Evolutionary conservation across 2,888 invertebrate species (phyloP), one percentile per base, ranked within the genome.

Genomic region (Lacanobia wlatinum): DNA sequence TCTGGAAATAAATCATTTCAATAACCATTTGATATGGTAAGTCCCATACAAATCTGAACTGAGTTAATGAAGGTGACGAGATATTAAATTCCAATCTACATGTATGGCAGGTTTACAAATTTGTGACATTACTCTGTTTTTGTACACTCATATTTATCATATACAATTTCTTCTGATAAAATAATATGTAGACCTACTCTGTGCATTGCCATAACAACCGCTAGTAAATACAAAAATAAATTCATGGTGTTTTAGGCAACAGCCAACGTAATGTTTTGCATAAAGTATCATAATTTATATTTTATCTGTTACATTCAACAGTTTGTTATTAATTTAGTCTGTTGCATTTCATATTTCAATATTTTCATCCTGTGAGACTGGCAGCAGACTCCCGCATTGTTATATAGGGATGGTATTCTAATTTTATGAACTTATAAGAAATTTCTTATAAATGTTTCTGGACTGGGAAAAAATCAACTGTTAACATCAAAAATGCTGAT

Each of bases 171-270:
- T 43, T 43, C 18, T 43, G n/a, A n/a, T n/a, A n/a, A n/a, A n/a
- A n/a, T n/a, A n/a, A n/a, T n/a, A n/a, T n/a, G n/a, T n/a, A n/a
- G n/a, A n/a, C n/a, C n/a, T n/a, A n/a, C n/a, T n/a, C 8, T 7
- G 28, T 43, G 12, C 1, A 63, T 74, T 3, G 0, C 46, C 65
- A 63, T 64, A 23, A 53, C 52, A 72, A 48, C 46, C 62, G 34
- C 9, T 23, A n/a, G 38, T 28, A 1, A 38, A 63, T 38, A 53
- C 75, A 62, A 14, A 40, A 50, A 56, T 23, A n/a, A 34, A 18
- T 18, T 1, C 5, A 43, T 43, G 43, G 14, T 73, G 10, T 38
- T 48, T 21, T 50, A 21, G 43, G 34, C 52, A 52, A 61, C 21
- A 50, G 6, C 12, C 40, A 61, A 38, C 40, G 0, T 0, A 59